Conservation (phyloP, 2,888 invertebrate genomes). For the Polymixis flavicincta region DNA sequence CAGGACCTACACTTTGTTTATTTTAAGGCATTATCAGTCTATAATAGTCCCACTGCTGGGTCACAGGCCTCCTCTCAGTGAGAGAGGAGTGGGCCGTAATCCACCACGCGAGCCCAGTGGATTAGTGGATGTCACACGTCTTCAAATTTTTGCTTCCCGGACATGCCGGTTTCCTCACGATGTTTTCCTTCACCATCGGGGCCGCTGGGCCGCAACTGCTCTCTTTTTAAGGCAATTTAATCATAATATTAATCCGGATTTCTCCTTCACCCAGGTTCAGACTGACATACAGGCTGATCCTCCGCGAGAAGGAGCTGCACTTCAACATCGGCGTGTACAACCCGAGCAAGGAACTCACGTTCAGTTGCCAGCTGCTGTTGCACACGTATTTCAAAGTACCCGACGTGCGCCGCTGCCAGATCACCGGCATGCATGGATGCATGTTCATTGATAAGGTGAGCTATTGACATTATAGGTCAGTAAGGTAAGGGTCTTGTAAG, state of each 20-base stretch:
- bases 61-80: too few species aligned
- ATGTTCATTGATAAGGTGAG: conserved; percentile 96
- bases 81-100: too few species aligned
- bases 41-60: too few species aligned
- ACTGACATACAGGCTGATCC: conserved; percentile 97
- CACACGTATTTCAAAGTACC: conserved; percentile 99
- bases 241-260: neutral
- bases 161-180: too few species aligned
- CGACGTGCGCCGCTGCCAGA: conserved; percentile 97
- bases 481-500: too few species aligned
- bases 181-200: too few species aligned
- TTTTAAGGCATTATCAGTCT: too few species aligned
- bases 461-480: neutral
- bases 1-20: too few species aligned
- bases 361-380: conserved; percentile 97
- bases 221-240: neutral
- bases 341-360: conserved; percentile 97
- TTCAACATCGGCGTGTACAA: conserved; percentile 98
- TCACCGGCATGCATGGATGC: conserved; percentile 97
- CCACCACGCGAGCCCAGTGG: too few species aligned
- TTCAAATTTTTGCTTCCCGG: too few species aligned
- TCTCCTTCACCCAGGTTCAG: conserved; percentile 92
- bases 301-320: conserved; percentile 97
- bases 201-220: too few species aligned
- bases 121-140: too few species aligned